Percentiles rank a stretch among this genome's conserved stretches.
Conservation (phyloP, 2,888 invertebrate genomes). For the Oligia fasciuncula region DNA sequence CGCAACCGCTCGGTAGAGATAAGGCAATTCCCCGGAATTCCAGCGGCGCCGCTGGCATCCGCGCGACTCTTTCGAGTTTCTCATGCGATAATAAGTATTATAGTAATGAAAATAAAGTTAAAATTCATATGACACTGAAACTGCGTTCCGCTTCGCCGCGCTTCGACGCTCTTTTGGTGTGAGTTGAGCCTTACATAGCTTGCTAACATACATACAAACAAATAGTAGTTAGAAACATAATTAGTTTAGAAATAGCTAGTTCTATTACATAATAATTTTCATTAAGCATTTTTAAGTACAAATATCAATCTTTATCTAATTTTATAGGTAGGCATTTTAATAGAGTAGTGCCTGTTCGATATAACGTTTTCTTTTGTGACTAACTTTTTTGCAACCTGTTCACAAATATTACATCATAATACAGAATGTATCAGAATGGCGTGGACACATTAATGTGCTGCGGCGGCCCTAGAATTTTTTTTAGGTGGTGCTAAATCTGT, state of each 20-base stretch:
- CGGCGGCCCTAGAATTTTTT: no score
- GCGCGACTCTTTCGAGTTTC: no score
- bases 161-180: no score
- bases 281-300: slow-evolving; percentile 15
- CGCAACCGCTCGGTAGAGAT: no score
- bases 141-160: no score
- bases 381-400: slow-evolving; percentile 23
- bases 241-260: slow-evolving; percentile 10
- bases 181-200: not conserved
- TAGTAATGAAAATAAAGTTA: no score
- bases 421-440: not conserved
- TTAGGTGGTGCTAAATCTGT: no score
- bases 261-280: slow-evolving; percentile 3
- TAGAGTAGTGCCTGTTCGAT: slow-evolving; percentile 1
- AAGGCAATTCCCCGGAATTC: no score
- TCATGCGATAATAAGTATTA: no score
- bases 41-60: no score
- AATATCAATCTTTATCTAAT: slow-evolving; percentile 5
- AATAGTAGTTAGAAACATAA: slow-evolving; percentile 7
- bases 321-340: not conserved
- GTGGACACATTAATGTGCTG: not conserved
- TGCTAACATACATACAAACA: slow-evolving; percentile 30
- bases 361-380: slow-evolving; percentile 3
- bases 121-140: no score
- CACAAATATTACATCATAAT: not conserved